Evolutionary conservation across 1,140 invertebrate species (phyloP), one percentile per base, ranked within the genome.

Genomic region (Zaprionus taronus): DNA sequence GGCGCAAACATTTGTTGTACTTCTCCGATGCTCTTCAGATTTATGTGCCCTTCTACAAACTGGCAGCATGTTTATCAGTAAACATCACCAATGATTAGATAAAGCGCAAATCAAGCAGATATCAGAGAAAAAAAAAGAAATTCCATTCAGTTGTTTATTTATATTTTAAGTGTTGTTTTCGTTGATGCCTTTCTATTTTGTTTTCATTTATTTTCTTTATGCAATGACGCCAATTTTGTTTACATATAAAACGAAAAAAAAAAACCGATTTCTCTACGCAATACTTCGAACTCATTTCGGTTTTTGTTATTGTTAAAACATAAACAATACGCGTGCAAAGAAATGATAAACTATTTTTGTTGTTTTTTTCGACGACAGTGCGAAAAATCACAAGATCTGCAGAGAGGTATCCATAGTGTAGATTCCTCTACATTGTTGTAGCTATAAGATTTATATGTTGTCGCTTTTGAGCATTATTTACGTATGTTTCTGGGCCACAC

Each of bases 151-250:
- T 76, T 77, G 80, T 87, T 86, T 83, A 77, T 80, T 83, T 80
- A 34, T 72, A 65, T 86, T 86, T 79, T 77, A 73, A 87, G 83
- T 86, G 83, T 78, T 73, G 66, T 31, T 49, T 62, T 66, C 57
- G 65, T 55, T 65, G 38, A 61, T 72, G 22, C 53, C 38, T 60
- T 70, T 60, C 62, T 55, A 65, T 67, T 65, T 76, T 73, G 56
- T 63, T 63, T 70, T 63, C 11, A 51, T 63, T 26, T 71, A 49
- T 63, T 36, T 72, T 66, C 70, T 78, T 83, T 76, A 77, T 68
- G 84, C 68, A 77, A 77, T 87, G 81, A 87, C 83, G 83, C 80
- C 84, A 87, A 84, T 38, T 81, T 87, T 75, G 83, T 87, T 87
- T 87, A 87, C 81, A 67, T 75, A 56, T 47, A 11, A 20, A 26